Evolutionary conservation across 2,797 vertebrate species (phyloP), one percentile per base, ranked within the genome.

Genomic region (Meriones psammophilus): DNA sequence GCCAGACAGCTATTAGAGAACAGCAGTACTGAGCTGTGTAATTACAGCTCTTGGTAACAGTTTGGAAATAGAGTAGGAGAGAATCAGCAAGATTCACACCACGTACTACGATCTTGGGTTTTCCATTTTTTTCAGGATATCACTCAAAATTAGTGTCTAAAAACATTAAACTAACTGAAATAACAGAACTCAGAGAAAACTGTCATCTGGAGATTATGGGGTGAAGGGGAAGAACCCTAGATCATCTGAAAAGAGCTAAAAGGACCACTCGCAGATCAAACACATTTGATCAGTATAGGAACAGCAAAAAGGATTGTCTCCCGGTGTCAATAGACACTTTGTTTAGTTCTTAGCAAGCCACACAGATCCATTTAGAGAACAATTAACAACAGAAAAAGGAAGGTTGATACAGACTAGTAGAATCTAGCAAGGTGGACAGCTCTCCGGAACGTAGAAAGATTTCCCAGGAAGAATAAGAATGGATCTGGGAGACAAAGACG

Each of bases 281-380:
- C 28, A 81, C 4, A 56, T 66, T 58, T 77, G 15, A 69, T 86
- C 15, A 54, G 18, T 13, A 73, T 54, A 28, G 28, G 90, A 58
- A n/a, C 17, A 87, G 83, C 88, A 33, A 73, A 54, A 84, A 77
- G 74, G 83, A 92, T 68, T 26, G 24, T 56, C 14, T 77, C 20
- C 30, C 60, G 68, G 39, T 54, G 8, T 1, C 36, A 90, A 30
- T 3, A 71, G 85, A 89, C 92, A 90, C n/a, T 36, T 71, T 62
- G 81, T 20, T 73, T 94, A 77, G 88, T 68, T 86, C 56, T 76
- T 46, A 36, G 71, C 69, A 77, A 90, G 46, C 28, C 71, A n/a
- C 78, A 13, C 1, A 39, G 30, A 89, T 14, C 84, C 33, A 79
- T 24, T 58, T 87, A 76, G 90, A 39, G 30, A 64, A 88, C 46